phyloP scores from a whole-genome alignment of 1,140 invertebrate species.

The Brachionus rotundiformis region DNA sequence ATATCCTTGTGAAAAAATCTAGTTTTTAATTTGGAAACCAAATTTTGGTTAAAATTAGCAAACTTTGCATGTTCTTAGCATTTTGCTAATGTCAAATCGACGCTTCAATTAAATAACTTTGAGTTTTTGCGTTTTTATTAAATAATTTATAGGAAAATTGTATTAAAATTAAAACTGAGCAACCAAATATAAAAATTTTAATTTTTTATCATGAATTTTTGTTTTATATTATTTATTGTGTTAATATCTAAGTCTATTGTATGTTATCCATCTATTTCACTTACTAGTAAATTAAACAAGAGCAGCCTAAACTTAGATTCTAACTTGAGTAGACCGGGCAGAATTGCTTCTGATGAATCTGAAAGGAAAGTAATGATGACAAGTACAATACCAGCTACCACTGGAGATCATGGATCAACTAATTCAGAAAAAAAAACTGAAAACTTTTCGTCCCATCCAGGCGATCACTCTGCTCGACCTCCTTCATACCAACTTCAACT shows the following conservation, averaged over 20 bases:
- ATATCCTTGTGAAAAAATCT: background rate
- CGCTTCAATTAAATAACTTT: background rate
- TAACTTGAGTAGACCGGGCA: background rate
- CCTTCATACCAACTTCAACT: slow-evolving; percentile 6
- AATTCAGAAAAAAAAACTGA: background rate
- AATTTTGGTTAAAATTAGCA: background rate
- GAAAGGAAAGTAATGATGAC: background rate
- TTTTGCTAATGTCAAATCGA: slow-evolving; percentile 22
- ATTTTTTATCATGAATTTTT: slow-evolving; percentile 12
- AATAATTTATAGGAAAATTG: slow-evolving; percentile 1
- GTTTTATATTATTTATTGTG: slow-evolving; percentile 12
- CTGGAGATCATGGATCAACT: background rate
- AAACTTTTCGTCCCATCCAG: background rate
- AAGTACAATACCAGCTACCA: background rate
- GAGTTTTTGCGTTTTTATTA: background rate
- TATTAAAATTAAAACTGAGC: background rate
- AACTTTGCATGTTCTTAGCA: slow-evolving; percentile 25
- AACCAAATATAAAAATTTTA: background rate
- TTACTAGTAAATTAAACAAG: background rate
- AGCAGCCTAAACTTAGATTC: background rate
- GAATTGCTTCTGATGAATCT: background rate
- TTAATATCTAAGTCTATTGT: background rate
- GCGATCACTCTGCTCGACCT: background rate
- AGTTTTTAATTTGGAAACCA: background rate
- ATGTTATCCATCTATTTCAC: background rate